Base-by-base conservation (phyloP, 2,113 vertebrate genomes). In the Thalassoma bifasciatum region DNA sequence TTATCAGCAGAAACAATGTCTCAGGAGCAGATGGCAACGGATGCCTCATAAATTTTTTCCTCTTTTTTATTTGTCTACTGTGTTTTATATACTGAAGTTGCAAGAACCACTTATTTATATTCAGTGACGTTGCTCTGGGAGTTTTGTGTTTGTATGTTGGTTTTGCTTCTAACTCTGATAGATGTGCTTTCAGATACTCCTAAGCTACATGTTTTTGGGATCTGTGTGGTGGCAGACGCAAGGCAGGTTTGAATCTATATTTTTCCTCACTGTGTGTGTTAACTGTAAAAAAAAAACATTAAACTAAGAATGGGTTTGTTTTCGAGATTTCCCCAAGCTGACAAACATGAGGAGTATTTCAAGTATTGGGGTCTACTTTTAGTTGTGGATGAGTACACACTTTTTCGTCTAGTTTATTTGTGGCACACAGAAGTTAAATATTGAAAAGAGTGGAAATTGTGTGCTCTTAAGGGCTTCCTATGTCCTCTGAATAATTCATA, bases 11-110 rank as follows among this genome's bases (percentile, higher is more conserved):
- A 57, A 70, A 67, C 61, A 8, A 21, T 34, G 30, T 70, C 47
- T 76, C 62, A 13, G 63, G 57, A 74, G 77, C 77, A 88, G 67
- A 81, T 72, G 67, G 77, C 44, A 44, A 14, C 40, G 46, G 21
- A 69, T 50, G 54, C 42, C 37, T 81, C 64, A 62, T 49, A 44
- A 60, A 46, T 21, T 56, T 65, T 34, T 1, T 36, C 19, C 59
- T 16, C 47, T 34, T 38, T 26, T 49, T 13, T 12, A 14, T 75
- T 50, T 67, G 8, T 49, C 42, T 36, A 19, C 12, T n/a, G n/a
- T 49, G 38, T 53, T 75, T 51, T 44, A 21, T 53, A 21, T 16
- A 30, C 21, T 67, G 11, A 22, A 54, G 16, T 49, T 69, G n/a
- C 49, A 61, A 37, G 12, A 68, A 52, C 10, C 16, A 26, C 11